Percentiles rank a stretch among this genome's conserved stretches.
Evolutionary conservation across 1,140 invertebrate genomes (phyloP).

Genomic region (Leptinotarsa defecta): DNA sequence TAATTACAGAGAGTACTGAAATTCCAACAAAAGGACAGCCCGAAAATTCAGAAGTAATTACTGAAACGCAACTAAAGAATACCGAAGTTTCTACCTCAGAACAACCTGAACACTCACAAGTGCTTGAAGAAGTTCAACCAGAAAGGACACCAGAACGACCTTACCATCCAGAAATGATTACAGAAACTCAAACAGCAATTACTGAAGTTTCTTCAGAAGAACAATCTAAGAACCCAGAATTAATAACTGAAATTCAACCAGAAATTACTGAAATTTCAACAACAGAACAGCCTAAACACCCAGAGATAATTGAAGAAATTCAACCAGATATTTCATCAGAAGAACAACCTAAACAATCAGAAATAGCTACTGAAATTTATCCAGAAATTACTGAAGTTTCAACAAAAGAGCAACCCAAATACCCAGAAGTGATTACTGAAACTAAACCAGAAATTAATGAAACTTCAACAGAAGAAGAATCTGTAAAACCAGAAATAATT

Average conservation of each 20-base stretch:
- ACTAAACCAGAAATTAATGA: background rate
- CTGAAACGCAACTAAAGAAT: constrained; percentile 23
- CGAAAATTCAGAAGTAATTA: constrained; percentile 18
- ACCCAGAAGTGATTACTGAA: constrained; percentile 26
- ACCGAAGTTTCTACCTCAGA: constrained; percentile 19
- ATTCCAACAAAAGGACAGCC: constrained; percentile 17
- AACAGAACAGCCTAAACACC: constrained; percentile 1
- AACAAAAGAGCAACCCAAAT: constrained; percentile 8
- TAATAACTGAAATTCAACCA: background rate
- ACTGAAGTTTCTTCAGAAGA: constrained; percentile 32
- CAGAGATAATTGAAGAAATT: constrained; percentile 5
- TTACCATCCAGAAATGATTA: constrained; percentile 13
- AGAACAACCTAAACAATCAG: background rate
- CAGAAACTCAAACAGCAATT: constrained; percentile 29
- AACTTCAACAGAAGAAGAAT: constrained; percentile 13
- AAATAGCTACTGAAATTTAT: background rate
- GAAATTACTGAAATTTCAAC: constrained; percentile 22
- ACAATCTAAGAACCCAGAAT: constrained; percentile 20
- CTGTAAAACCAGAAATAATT: constrained; percentile 2
- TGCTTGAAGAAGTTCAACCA: background rate
- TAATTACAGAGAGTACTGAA: constrained; percentile 19
- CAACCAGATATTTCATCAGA: background rate
- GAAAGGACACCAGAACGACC: background rate
- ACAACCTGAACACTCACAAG: too few relatives aligned
- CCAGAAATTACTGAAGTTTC: background rate